Evolutionary conservation across 2,797 vertebrate species (phyloP), one percentile per base, ranked within the genome.

Genomic region (Peromyscus aztecus): DNA sequence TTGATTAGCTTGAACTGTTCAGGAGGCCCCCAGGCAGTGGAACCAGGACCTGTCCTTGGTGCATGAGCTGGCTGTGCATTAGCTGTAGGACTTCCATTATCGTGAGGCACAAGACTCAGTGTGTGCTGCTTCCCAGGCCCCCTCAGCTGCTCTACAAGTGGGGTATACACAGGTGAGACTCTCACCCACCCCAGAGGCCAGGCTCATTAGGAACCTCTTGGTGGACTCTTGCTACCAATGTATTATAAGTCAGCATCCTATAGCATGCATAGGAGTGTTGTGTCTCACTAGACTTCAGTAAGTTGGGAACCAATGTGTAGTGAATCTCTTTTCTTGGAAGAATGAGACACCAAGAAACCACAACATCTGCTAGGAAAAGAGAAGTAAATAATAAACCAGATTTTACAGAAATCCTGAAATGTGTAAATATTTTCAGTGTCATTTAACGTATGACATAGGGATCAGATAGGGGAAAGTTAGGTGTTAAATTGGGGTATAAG

Each of bases 321-420:
- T 69, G 29, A 34, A 43, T 29, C 43, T 61, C 27, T 29, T 75
- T 75, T 13, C 16, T 11, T 37, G 13, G 76, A 67, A 14, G 21
- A 86, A 73, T 31, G 40, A 37, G 61, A 52, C 76, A 52, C 31
- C 1, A 6, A 29, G 24, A 9, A n/a, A 34, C 10, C 2, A 24
- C 12, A n/a, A 1, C 34, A 81, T 71, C 34, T 52, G 12, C 40
- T 73, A 27, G 43, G 84, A 63, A 94, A 46, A 81, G 61, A 73
- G 23, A 75, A 84, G 19, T 61, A n/a, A 73, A 29, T 29, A 40
- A 24, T 61, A 61, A 55, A 61, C 65, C 43, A 81, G 6, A 65
- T 71, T 57, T 93, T 87, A 80, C 6, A 76, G 89, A 78, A 95
- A 49, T 65, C 52, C n/a, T 65, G 37, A 94, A 77, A 82, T 43